Base-by-base conservation (phyloP, 2,113 vertebrate genomes). In the Urocolius indicus region DNA sequence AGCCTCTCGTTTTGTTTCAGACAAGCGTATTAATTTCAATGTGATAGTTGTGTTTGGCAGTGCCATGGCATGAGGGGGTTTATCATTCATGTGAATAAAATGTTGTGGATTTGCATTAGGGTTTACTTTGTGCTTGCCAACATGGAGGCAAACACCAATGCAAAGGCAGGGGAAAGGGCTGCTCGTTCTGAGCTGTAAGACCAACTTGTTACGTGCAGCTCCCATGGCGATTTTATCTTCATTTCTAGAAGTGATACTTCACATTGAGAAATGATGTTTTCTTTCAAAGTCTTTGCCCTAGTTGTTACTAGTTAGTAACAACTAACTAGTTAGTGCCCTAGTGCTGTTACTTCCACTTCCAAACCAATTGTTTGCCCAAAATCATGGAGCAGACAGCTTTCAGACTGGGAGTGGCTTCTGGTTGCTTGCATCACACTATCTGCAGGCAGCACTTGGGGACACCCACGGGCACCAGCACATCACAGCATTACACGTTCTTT, bases 201-300 rank as follows among this genome's bases (percentile, higher is more conserved):
- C 29, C 9, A 15, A 29, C 15, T 9, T n/a, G 10, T 45, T 66
- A 36, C 2, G 5, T n/a, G n/a, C 18, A 11, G 19, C 24, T 67
- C n/a, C 32, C 2, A 2, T 1, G 2, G 12, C n/a, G n/a, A 48
- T 61, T 49, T 61, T 62, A 1, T 0, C n/a, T 73, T 80, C 1
- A 0, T 65, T 82, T 41, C 41, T 66, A 49, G 26, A 1, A 1
- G 24, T 34, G 29, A 29, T 54, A 34, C 32, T 67, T 68, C 20
- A 26, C 11, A 18, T 36, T 45, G 72, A 57, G 27, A 16, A 38
- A 11, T 23, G n/a, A 8, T 1, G 1, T 62, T 51, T 68, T 9
- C 41, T 77, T 30, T 82, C 30, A 36, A 14, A 76, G 11, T n/a
- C n/a, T 72, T 71, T 46, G 34, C 30, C 41, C 38, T 26, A 48